Evolutionary conservation across 2,888 invertebrate species (phyloP).

Genomic region (Oligia latruncula): DNA sequence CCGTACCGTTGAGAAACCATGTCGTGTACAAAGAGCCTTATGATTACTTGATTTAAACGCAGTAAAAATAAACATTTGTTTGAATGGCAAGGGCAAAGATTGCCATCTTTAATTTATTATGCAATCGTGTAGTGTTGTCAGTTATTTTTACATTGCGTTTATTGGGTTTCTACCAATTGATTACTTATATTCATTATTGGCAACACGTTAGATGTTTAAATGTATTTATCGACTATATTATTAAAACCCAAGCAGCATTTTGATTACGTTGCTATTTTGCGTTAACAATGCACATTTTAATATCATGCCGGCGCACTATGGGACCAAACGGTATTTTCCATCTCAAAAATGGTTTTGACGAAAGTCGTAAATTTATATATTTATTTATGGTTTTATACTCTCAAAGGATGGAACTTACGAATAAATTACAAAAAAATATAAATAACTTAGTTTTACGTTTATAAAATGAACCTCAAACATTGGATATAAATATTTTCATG

Average conservation of each 20-base stretch:
- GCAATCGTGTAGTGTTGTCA: conserved; percentile 30
- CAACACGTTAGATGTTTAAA: conserved; percentile 38
- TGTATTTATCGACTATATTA: conserved; percentile 23
- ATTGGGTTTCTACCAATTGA: conserved; percentile 26
- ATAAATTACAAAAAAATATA: no score
- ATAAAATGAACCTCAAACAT: no score
- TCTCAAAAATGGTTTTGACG: no score
- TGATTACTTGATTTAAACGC: conserved; percentile 2
- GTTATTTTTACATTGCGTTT: conserved; percentile 31
- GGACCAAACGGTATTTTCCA: no score
- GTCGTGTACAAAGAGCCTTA: background rate
- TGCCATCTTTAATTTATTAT: conserved; percentile 14
- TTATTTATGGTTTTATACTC: no score
- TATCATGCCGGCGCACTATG: conserved; percentile 44
- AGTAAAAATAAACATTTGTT: background rate
- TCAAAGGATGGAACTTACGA: no score
- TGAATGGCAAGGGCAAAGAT: conserved; percentile 21
- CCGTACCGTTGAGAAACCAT: background rate
- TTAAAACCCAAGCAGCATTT: conserved; percentile 42
- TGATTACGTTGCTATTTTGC: conserved; percentile 23
- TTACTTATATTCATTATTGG: conserved; percentile 51
- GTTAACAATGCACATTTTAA: conserved; percentile 50
- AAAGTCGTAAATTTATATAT: no score
- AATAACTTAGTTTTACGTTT: no score
- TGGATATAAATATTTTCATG: no score